Conservation (phyloP, 2,797 vertebrate genomes). For the Rhinella marina region DNA sequence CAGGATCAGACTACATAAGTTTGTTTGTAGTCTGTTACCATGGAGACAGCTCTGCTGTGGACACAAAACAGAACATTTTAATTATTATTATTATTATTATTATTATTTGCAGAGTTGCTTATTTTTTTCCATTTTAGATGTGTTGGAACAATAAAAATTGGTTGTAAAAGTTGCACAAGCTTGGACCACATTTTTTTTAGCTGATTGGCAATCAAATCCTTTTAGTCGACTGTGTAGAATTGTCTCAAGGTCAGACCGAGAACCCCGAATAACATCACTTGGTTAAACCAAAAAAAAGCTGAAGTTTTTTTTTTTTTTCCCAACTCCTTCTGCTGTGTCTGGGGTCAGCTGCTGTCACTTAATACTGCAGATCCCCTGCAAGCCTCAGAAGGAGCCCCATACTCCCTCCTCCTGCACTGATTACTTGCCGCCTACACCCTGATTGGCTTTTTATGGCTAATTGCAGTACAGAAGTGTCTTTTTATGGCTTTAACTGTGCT, state of each 20-base stretch:
- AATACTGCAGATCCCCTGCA: conserved; percentile 33
- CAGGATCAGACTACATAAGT: background rate
- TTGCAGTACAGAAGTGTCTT: conserved; percentile 53
- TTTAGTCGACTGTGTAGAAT: background rate
- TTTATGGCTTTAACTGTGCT: conserved; percentile 58
- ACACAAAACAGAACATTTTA: too few relatives aligned
- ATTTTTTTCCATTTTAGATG: background rate
- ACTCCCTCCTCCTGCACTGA: conserved; percentile 34
- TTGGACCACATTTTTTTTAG: background rate
- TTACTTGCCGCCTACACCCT: conserved; percentile 50
- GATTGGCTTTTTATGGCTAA: conserved; percentile 61
- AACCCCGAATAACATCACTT: background rate
- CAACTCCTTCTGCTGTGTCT: background rate
- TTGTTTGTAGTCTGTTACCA: background rate
- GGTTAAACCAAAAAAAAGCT: background rate
- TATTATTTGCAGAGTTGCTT: background rate
- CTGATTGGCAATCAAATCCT: background rate
- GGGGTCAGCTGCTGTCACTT: conserved; percentile 17
- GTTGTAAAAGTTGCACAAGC: too few relatives aligned
- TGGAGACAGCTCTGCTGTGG: background rate
- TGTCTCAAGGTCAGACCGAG: background rate
- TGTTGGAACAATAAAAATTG: too few relatives aligned
- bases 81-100: background rate
- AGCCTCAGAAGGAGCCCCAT: conserved; percentile 23
- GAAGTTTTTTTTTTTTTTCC: background rate